These are phyloP conservation scores for Diachrysia chrysitis DNA, from an alignment of 2,888 invertebrate genomes.

Conservation along the genomic window DNA sequence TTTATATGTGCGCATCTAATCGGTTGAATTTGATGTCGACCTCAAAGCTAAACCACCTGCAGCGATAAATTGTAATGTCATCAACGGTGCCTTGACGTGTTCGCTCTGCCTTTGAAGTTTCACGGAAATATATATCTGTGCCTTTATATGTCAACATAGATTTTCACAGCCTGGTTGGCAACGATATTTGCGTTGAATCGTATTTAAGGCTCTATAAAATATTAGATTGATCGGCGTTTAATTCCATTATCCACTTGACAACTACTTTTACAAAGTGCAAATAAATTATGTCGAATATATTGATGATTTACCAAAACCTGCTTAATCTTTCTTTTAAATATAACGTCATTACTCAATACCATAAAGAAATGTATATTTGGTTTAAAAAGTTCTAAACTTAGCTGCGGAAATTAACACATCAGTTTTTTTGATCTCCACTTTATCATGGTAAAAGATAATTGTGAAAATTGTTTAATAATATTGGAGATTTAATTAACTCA, in stretches of 20 bases:
- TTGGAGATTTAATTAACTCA: no score
- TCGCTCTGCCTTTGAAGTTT: slow-evolving; percentile 5
- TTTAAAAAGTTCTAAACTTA: no score
- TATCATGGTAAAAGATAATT: no score
- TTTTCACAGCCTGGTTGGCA: not conserved
- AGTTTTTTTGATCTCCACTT: not conserved
- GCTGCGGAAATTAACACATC: no score
- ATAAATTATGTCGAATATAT: no score
- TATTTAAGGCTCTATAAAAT: not conserved
- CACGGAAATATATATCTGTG: slow-evolving; percentile 1
- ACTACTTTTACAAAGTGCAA: no score
- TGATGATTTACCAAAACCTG: no score
- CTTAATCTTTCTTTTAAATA: no score
- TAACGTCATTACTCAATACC: no score
- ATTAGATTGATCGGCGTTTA: not conserved
- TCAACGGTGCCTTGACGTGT: slow-evolving; percentile 6
- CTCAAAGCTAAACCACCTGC: slow-evolving; percentile 8
- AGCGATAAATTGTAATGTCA: slow-evolving; percentile 7
- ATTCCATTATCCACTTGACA: no score
- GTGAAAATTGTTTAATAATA: no score
- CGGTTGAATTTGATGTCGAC: slow-evolving; percentile 1
- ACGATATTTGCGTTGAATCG: not conserved
- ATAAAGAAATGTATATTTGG: no score
- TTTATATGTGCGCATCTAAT: not conserved
- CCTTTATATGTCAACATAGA: not conserved